These are phyloP conservation scores for Eurois occulta DNA, from an alignment of 2,888 invertebrate species.

Conservation along the genomic window DNA sequence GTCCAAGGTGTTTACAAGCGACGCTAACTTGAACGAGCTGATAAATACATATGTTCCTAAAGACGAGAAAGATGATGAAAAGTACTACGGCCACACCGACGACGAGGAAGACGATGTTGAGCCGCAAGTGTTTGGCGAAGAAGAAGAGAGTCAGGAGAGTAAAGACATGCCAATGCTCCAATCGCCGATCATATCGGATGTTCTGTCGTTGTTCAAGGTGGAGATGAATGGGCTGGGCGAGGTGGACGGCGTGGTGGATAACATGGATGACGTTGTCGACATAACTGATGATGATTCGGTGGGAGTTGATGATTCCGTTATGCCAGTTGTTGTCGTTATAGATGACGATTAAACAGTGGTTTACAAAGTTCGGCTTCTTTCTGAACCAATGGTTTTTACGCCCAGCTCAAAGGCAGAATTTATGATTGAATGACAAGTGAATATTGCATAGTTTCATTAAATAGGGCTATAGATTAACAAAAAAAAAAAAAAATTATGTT, in stretches of 20 bases:
- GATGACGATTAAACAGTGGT: slow-evolving; percentile 49
- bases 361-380: not conserved
- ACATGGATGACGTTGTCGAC: slow-evolving; percentile 73
- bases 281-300: slow-evolving; percentile 71
- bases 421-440: not conserved
- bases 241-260: slow-evolving; percentile 73
- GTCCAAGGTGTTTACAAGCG: slow-evolving; percentile 82
- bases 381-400: not conserved
- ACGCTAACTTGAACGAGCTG: slow-evolving; percentile 78
- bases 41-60: slow-evolving; percentile 84
- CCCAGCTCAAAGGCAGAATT: not conserved
- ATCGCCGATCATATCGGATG: slow-evolving; percentile 86
- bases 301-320: slow-evolving; percentile 21
- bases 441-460: slow-evolving; percentile 11
- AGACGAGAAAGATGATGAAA: slow-evolving; percentile 85
- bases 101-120: slow-evolving; percentile 72
- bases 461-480: not conserved
- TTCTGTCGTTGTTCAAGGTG: slow-evolving; percentile 82
- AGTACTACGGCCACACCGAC: slow-evolving; percentile 83
- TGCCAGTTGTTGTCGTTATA: slow-evolving; percentile 44
- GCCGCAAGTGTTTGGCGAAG: slow-evolving; percentile 54
- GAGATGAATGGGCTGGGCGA: slow-evolving; percentile 60
- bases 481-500: too few relatives aligned
- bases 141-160: slow-evolving; percentile 62
- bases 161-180: slow-evolving; percentile 66